Conservation (phyloP, 2,888 invertebrate genomes). For the Rhingia rostrata region DNA sequence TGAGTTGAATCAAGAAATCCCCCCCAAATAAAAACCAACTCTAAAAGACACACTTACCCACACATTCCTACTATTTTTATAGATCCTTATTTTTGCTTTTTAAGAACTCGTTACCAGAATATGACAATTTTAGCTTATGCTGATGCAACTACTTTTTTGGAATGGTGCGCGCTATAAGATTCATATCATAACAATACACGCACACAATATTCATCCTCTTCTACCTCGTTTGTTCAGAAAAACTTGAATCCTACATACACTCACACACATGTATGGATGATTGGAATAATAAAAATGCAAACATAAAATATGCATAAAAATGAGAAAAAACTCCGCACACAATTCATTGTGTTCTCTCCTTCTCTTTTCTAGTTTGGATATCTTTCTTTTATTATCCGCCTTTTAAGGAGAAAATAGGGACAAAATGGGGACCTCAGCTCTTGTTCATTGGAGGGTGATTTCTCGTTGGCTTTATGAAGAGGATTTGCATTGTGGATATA, state of each 20-base stretch:
- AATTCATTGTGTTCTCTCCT: slow-evolving; percentile 16
- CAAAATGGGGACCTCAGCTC: slow-evolving; percentile 5
- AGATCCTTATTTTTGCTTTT: slow-evolving; percentile 34
- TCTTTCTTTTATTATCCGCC: slow-evolving; percentile 41
- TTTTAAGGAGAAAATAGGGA: slow-evolving; percentile 19
- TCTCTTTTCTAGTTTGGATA: slow-evolving; percentile 17
- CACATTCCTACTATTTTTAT: too few species aligned
- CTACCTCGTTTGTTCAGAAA: background rate
- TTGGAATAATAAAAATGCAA: slow-evolving; percentile 45
- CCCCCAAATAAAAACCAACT: too few species aligned
- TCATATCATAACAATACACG: slow-evolving; percentile 15
- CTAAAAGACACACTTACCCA: too few species aligned
- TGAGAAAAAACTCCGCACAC: background rate
- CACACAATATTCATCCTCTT: slow-evolving; percentile 34
- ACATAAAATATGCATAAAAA: slow-evolving; percentile 39
- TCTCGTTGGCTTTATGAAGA: background rate
- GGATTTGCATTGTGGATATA: background rate
- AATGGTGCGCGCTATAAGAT: slow-evolving; percentile 11
- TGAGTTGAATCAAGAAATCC: too few species aligned
- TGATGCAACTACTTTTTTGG: slow-evolving; percentile 32
- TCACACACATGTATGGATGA: slow-evolving; percentile 14
- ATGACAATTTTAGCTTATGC: slow-evolving; percentile 40
- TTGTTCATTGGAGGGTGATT: background rate
- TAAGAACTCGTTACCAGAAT: slow-evolving; percentile 50
- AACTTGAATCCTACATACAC: background rate